Evolutionary conservation across 2,797 vertebrate species (phyloP).

Genomic region (Anas bernieri): DNA sequence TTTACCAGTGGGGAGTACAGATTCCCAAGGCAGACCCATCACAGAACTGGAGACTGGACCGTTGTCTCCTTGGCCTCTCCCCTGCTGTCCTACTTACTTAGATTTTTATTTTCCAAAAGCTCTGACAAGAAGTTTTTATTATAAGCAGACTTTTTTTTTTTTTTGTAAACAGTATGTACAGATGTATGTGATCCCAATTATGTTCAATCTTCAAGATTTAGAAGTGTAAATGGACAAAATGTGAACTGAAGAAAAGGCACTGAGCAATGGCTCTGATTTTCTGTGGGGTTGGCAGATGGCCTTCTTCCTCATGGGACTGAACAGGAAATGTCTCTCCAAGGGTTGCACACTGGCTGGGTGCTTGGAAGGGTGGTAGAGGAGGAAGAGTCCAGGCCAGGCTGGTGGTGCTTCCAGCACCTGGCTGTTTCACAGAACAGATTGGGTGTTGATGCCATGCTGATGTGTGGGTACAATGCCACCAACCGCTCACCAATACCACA

Average conservation of each 20-base stretch:
- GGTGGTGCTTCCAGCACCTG: neutral
- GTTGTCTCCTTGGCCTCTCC: neutral
- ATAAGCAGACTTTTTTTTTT: neutral
- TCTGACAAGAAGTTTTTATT: neutral
- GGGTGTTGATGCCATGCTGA: neutral
- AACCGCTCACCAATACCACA: neutral
- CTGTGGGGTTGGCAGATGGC: neutral
- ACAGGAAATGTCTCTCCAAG: neutral
- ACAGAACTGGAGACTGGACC: neutral
- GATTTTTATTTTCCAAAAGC: neutral
- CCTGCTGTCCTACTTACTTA: neutral
- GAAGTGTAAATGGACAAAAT: neutral
- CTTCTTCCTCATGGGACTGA: neutral
- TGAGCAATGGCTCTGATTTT: neutral
- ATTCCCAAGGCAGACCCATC: neutral
- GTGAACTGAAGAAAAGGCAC: fast-evolving
- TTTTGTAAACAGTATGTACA: neutral
- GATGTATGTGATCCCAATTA: neutral
- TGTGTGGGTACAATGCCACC: fast-evolving
- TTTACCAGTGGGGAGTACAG: neutral
- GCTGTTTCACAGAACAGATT: neutral
- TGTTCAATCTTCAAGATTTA: neutral
- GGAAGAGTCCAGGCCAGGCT: neutral
- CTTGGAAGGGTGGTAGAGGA: neutral
- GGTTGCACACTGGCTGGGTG: neutral